Conservation (phyloP, 2,797 vertebrate genomes). For the Oryzias dopingdopingensis region DNA sequence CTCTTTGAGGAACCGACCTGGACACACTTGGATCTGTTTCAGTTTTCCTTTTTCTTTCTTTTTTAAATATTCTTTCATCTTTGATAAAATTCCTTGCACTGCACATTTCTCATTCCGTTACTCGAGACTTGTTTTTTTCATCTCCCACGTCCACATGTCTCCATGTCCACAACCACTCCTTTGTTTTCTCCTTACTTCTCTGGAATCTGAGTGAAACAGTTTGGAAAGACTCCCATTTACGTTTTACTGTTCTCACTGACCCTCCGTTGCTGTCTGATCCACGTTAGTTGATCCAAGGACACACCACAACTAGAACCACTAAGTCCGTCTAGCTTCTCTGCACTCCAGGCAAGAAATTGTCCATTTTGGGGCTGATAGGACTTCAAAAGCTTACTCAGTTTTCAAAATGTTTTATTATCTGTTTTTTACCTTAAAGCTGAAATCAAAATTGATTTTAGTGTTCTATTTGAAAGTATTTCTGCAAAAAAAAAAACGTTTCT, state of each 20-base stretch:
- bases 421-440: too few species aligned
- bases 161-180: conserved; percentile 46
- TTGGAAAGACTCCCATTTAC: conserved; percentile 38
- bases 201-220: conserved; percentile 46
- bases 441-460: too few species aligned
- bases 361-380: neutral
- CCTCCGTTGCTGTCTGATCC: conserved; percentile 60
- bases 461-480: too few species aligned
- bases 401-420: too few species aligned
- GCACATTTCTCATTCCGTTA: conserved; percentile 45
- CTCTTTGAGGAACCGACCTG: conserved; percentile 51
- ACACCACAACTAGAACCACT: conserved; percentile 53
- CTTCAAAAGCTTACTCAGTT: neutral
- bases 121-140: conserved; percentile 28
- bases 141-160: conserved; percentile 6
- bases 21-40: conserved; percentile 39
- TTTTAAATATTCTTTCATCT: conserved; percentile 21
- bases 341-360: conserved; percentile 25
- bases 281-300: conserved; percentile 54
- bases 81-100: conserved; percentile 30
- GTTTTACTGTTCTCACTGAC: conserved; percentile 61
- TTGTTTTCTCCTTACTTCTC: conserved; percentile 48
- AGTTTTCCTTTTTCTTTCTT: conserved; percentile 6
- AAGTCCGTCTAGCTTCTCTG: conserved; percentile 46
- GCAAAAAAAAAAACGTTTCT: too few species aligned